Base-by-base conservation (phyloP, 2,113 vertebrate genomes). In the Myodes glareolus region DNA sequence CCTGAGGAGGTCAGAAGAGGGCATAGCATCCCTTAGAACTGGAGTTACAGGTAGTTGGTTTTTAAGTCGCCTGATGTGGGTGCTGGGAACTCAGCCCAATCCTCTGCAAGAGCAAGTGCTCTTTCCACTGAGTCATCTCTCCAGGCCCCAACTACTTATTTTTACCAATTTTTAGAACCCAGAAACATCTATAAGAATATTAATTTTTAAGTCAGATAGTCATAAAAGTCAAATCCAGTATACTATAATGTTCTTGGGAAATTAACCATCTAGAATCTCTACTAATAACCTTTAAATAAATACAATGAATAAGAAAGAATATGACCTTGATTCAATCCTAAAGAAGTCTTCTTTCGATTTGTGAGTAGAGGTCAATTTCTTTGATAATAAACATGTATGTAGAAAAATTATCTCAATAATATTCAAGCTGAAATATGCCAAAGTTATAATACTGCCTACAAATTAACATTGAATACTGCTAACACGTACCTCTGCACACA, bases 401-500 rank as follows among this genome's bases (percentile, higher is more conserved):
- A 73, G 17, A 97, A 65, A 90, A 91, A 90, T 89, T 45, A 76
- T 67, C 85, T 94, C 50, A 94, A 68, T 8, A 68, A 19, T 85
- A 85, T 52, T 94, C 65, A 93, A 87, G 63, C 1, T 78, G 39
- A 4, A 47, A 84, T 77, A 90, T 12, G 36, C 33, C 42, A 70
- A 82, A 61, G 84, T 90, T 91, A 86, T 27, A 78, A 89, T 36
- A 86, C 39, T 61, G 36, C 42, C 17, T 45, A 81, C 72, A 86
- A 86, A 78, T 90, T 75, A 94, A 97, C 33, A 61, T 1, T 25
- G 14, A 95, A 27, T 31, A 95, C 1, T 93, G 81, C 98, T 98
- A 89, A 82, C 91, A 96, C 98, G 68, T 98, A 99, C 99, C 99
- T 99, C 99, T 61, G 99, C 99, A 98, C 99, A 99, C 8, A 99